Evolutionary conservation across 2,797 vertebrate genomes (phyloP).

Genomic region (Danio jaintianensis): DNA sequence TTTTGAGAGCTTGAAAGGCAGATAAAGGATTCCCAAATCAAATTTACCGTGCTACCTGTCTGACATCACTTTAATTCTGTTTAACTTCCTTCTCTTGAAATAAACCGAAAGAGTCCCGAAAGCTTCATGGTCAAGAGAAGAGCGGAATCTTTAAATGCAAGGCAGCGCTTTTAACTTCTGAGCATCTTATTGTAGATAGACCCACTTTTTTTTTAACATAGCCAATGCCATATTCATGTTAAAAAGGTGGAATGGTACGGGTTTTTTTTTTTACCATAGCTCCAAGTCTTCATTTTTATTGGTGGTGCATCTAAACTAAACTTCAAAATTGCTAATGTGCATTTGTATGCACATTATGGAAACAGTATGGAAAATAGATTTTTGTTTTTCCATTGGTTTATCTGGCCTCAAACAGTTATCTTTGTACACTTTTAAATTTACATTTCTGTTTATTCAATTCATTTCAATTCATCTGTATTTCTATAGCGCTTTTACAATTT

Average conservation of each 20-base stretch:
- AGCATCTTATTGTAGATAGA: neutral
- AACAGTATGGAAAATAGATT: no score
- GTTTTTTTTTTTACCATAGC: neutral
- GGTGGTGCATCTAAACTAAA: neutral
- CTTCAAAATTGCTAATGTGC: no score
- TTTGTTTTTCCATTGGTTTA: no score
- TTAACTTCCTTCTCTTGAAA: conserved; percentile 9
- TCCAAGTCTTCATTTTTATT: neutral
- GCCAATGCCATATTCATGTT: neutral
- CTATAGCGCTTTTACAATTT: no score
- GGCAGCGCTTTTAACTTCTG: neutral
- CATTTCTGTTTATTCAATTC: no score
- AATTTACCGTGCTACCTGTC: conserved; percentile 14
- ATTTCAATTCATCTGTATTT: no score
- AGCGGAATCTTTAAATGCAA: neutral
- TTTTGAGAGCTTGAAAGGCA: conserved; percentile 21
- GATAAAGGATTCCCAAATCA: conserved; percentile 38
- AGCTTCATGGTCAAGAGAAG: conserved; percentile 4
- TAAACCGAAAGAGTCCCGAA: conserved; percentile 5
- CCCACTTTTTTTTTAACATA: neutral
- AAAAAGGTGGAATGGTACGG: neutral
- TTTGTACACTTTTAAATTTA: no score
- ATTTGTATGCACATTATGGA: no score
- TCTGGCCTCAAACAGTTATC: no score
- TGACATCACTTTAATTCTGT: conserved; percentile 33